phyloP scores from a whole-genome alignment of 2,113 vertebrate species.

The Microtus oregoni region DNA sequence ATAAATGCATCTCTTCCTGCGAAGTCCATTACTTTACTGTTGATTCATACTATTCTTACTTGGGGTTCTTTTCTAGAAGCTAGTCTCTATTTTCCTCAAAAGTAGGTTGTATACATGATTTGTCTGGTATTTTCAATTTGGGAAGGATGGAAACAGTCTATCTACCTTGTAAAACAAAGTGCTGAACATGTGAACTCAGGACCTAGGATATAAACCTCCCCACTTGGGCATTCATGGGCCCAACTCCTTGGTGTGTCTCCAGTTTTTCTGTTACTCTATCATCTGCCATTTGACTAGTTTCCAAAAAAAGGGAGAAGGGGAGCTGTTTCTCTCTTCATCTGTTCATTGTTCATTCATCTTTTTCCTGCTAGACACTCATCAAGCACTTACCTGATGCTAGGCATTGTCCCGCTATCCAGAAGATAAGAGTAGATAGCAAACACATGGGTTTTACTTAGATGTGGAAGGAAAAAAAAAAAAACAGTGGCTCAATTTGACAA shows the following conservation, averaged over 20 bases:
- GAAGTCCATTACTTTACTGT: not conserved
- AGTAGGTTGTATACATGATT: not conserved
- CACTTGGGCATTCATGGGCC: not conserved
- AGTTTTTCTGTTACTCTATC: not conserved
- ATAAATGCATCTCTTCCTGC: not conserved
- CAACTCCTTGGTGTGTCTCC: not conserved
- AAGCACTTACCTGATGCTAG: not conserved
- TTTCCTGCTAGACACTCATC: not conserved
- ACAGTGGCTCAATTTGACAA: fast-evolving
- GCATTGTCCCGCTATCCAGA: fast-evolving
- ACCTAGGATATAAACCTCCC: not conserved
- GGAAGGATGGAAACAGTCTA: not conserved
- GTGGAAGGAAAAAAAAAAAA: no score
- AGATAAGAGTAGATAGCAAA: not conserved
- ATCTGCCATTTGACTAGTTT: not conserved
- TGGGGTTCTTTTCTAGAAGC: conserved; percentile 1
- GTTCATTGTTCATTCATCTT: not conserved
- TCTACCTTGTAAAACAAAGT: not conserved
- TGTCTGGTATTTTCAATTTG: not conserved
- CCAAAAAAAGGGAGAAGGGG: not conserved
- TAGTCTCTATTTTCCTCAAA: conserved; percentile 32
- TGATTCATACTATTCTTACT: conserved; percentile 20
- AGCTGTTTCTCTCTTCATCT: not conserved
- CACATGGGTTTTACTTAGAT: not conserved
- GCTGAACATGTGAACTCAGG: no score